phyloP scores from a whole-genome alignment of 2,888 invertebrate genomes.

The Hermodice carunculata region DNA sequence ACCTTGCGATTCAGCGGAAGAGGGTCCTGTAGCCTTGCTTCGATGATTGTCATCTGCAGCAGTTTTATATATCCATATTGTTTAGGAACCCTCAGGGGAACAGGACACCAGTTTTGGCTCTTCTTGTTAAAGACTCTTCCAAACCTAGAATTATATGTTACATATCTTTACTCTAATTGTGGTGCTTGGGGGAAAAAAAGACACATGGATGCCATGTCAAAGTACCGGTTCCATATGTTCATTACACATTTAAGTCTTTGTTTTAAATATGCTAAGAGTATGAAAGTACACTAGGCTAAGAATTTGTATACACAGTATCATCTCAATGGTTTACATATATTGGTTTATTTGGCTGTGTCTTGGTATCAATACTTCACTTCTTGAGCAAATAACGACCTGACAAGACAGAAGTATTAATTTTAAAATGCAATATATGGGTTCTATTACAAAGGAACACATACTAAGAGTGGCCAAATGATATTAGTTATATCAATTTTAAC shows the following conservation, averaged over 20 bases:
- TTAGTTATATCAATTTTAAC: no score
- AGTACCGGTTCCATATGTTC: no score
- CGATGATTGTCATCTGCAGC: not conserved
- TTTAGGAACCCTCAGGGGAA: slow-evolving; percentile 1
- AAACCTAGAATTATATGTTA: not conserved
- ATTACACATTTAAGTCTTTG: not conserved
- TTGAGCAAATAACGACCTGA: no score
- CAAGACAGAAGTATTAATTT: no score
- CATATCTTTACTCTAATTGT: not conserved
- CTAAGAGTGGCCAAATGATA: no score
- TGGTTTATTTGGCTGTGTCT: no score
- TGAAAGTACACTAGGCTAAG: not conserved
- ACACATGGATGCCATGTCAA: no score
- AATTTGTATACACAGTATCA: not conserved
- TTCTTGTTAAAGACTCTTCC: not conserved
- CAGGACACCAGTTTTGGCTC: not conserved
- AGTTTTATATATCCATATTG: slow-evolving; percentile 2
- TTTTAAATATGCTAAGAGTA: not conserved
- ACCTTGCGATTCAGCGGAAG: not conserved
- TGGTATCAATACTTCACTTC: no score
- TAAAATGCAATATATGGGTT: no score
- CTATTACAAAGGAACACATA: no score
- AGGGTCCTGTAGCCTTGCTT: not conserved
- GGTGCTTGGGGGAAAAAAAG: no score
- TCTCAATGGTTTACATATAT: no score